phyloP scores from a whole-genome alignment of 2,113 vertebrate genomes.

The Tragelaphus strepsiceros region DNA sequence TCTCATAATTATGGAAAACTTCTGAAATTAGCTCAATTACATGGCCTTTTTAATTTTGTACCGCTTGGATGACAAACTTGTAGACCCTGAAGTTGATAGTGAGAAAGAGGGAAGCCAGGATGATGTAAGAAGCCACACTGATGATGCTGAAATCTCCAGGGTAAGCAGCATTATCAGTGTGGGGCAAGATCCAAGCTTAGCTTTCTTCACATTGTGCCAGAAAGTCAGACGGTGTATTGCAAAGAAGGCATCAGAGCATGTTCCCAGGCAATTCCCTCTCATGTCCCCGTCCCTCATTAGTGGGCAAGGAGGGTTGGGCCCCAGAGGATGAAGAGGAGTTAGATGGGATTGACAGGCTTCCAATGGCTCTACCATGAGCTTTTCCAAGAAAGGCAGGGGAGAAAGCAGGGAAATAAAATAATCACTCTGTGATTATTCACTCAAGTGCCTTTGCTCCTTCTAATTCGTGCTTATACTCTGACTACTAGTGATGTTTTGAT shows the following conservation, averaged over 20 bases:
- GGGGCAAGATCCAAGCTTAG: conserved; percentile 80
- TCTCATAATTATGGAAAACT: conserved; percentile 84
- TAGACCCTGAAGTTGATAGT: conserved; percentile 87
- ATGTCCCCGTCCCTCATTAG: neutral
- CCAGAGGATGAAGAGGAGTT: neutral
- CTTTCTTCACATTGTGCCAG: conserved; percentile 84
- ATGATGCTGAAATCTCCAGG: conserved; percentile 85
- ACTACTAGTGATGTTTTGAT: conserved; percentile 13
- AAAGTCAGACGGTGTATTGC: conserved; percentile 80
- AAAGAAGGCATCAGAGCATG: neutral
- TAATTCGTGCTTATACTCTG: neutral
- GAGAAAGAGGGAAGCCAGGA: conserved; percentile 84
- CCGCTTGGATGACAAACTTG: conserved; percentile 84
- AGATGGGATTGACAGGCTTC: neutral
- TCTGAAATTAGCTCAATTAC: conserved; percentile 85
- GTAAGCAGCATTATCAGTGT: conserved; percentile 83
- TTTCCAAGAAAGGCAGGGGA: neutral
- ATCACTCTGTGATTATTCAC: neutral
- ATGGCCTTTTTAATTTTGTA: conserved; percentile 85
- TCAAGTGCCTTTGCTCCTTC: neutral
- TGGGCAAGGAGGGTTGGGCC: neutral
- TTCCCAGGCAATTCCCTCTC: neutral
- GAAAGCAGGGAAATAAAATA: neutral
- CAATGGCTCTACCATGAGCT: neutral
- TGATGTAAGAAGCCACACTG: conserved; percentile 83